These are phyloP conservation scores for Stenolophus ochropezus DNA, from an alignment of 2,888 invertebrate species.

Conservation along the genomic window DNA sequence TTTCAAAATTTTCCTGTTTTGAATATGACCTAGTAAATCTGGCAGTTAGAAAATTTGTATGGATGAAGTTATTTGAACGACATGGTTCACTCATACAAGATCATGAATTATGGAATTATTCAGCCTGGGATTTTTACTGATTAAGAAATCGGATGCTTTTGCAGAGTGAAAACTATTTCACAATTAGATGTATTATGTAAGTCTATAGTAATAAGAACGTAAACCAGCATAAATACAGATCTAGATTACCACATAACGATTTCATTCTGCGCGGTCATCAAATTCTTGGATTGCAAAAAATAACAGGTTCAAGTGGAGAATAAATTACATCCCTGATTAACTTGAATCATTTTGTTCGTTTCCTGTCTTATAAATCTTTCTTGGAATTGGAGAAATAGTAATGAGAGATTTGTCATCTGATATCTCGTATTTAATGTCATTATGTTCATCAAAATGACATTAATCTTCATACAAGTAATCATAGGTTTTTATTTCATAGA, in stretches of 20 bases:
- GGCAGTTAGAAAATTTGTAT: too few species aligned
- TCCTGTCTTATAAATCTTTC: neutral
- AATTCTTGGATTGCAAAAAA: neutral
- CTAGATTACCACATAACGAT: constrained; percentile 6
- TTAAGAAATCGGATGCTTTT: constrained; percentile 44
- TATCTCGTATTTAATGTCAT: neutral
- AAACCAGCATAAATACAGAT: constrained; percentile 13
- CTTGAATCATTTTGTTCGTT: neutral
- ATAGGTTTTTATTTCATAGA: neutral
- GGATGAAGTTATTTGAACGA: neutral
- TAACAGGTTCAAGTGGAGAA: neutral
- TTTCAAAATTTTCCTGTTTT: too few species aligned
- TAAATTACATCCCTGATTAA: neutral
- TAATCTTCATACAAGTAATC: neutral
- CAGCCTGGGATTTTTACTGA: constrained; percentile 19
- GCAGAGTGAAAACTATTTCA: constrained; percentile 35
- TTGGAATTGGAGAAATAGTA: neutral
- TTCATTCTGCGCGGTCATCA: neutral
- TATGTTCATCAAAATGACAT: neutral
- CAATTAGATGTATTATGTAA: constrained; percentile 39
- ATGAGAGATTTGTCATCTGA: neutral
- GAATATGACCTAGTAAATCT: too few species aligned
- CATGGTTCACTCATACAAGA: neutral
- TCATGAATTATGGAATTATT: constrained; percentile 29
- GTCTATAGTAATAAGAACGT: constrained; percentile 17